Percentiles rank a stretch among this genome's conserved stretches.
Evolutionary conservation across 2,888 invertebrate species (phyloP).

Genomic region (Xylota segnis): DNA sequence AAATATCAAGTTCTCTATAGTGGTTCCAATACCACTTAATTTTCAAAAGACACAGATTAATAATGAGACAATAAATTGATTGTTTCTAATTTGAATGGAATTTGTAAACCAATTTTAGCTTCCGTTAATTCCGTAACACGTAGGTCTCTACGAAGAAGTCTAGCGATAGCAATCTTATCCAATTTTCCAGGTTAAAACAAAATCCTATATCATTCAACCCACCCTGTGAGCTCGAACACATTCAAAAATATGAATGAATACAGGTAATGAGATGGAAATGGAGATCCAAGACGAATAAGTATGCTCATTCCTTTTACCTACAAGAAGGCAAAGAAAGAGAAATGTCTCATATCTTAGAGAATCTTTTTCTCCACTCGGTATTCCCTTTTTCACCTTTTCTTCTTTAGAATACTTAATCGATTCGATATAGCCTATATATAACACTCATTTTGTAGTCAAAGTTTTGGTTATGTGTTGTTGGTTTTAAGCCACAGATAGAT

Average conservation of each 20-base stretch:
- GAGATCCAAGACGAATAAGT: conserved; percentile 11
- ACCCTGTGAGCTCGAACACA: neutral
- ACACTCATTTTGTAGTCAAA: neutral
- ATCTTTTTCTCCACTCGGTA: neutral
- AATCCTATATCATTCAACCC: neutral
- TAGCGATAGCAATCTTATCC: too few species aligned
- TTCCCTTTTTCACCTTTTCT: neutral
- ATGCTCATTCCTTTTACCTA: conserved; percentile 7
- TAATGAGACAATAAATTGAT: neutral
- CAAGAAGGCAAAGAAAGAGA: neutral
- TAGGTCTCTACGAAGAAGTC: too few species aligned
- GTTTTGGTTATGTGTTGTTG: neutral
- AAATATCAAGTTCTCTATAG: too few species aligned
- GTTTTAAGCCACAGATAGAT: neutral
- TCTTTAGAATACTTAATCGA: conserved; percentile 1
- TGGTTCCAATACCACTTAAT: too few species aligned
- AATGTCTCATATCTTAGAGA: conserved; percentile 19
- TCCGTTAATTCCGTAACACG: conserved; percentile 4
- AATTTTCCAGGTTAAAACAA: neutral
- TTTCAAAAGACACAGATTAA: neutral
- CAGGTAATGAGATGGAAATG: conserved; percentile 11
- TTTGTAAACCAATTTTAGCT: conserved; percentile 4
- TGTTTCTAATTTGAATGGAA: neutral
- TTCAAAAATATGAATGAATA: conserved; percentile 15
- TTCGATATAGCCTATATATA: neutral